Evolutionary conservation across 2,113 vertebrate genomes (phyloP), one percentile per base, ranked within the genome.

Genomic region (Calidris pygmaea): DNA sequence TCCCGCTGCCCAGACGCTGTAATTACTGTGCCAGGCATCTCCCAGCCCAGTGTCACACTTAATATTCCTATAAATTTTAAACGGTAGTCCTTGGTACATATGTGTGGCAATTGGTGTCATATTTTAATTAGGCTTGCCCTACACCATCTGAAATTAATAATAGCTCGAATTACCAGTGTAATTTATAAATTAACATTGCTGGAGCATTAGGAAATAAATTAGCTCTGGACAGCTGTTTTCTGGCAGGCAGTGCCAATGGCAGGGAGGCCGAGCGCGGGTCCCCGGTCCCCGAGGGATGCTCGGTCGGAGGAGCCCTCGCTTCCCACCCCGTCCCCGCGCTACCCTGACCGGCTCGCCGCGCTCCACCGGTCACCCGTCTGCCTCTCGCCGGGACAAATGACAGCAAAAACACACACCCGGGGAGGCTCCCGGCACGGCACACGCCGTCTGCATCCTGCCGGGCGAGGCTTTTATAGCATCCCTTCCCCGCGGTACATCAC

Each of bases 141-240:
- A 98, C 98, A 98, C 98, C 98, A 98, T 98, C 98, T 98, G 98
- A 98, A 98, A 98, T 98, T 98, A 98, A 98, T 98, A 98, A 98
- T 97, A 97, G 98, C 97, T 97, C 9, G 86, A 98, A 98, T 98
- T 98, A 98, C 97, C 96, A 98, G 98, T 98, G 98, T 98, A 98
- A 98, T 98, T 98, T 98, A 98, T 98, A 98, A 98, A 98, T 98
- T 98, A 98, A 98, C 98, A 98, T 96, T 90, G 97, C 97, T 72
- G 93, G 93, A 95, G 97, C 96, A 98, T 98, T 97, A 98, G 97
- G 95, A 98, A 97, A 97, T 98, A 98, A 98, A 98, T 98, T 98
- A 98, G 97, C 97, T 97, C 95, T 30, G 97, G 98, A 97, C 98
- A 98, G 98, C 98, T 98, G 98, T 47, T 97, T 98, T 98, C 97